Base-by-base conservation (phyloP, 2,113 vertebrate genomes). In the Oryzias melastigma region DNA sequence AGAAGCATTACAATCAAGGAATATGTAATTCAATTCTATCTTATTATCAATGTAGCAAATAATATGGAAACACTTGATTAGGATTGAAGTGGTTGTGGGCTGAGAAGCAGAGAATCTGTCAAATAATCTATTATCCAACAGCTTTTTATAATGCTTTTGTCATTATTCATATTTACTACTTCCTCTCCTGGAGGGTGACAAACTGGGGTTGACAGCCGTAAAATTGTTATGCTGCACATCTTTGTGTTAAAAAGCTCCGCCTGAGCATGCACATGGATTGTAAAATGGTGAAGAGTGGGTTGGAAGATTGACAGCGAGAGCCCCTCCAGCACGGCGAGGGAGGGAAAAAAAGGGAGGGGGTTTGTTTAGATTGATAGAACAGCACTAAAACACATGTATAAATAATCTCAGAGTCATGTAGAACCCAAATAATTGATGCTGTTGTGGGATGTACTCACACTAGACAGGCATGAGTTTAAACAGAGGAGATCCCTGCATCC, bases 171-270 rank as follows among this genome's bases (percentile, higher is more conserved):
- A 79, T 62, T 74, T 69, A 72, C 72, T 63, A 62, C 67, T 81
- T 58, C 70, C 71, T 49, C 77, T 67, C 64, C 43, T 65, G 45
- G 40, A 40, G 55, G 65, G 82, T 69, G 79, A 86, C 73, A 78
- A 71, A 71, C 70, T 46, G 53, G 41, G 67, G 60, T 68, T 75
- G 81, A 82, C 71, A 62, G 69, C 77, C 69, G 64, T 75, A 75
- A 84, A 88, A 86, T 64, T 62, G 74, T 80, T 76, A 83, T 74
- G 68, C 62, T 62, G 75, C 62, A 52, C 61, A 63, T 72, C 77
- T 67, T 65, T 85, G 75, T 76, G 78, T 58, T 64, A 56, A 79
- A 81, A 85, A 81, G 64, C 68, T 74, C 45, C 55, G 52, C 75
- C 80, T 68, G 79, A 68, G 65, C 63, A 65, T 72, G 35, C 72